Base-by-base conservation (phyloP, 1,140 invertebrate genomes). In the Aphaenogaster floridana region DNA sequence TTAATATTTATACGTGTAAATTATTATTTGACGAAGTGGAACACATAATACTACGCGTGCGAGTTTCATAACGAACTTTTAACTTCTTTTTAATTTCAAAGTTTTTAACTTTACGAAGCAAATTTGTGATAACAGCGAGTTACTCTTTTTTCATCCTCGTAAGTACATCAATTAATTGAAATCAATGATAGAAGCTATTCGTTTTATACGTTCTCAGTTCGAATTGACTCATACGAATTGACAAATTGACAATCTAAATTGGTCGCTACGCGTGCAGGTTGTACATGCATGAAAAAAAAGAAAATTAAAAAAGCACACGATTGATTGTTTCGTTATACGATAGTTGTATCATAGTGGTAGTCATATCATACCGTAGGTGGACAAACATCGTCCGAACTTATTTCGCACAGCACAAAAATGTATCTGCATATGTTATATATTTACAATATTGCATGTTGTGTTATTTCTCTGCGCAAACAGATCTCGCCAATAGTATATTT, bases 301-400 rank as follows among this genome's bases (percentile, higher is more conserved):
- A 1, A 7, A n/a, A 17, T 39, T 6, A 39, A 64, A 68, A 17
- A 5, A 54, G 3, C 17, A 6, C 48, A 8, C 1, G 28, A 17
- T 54, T 69, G 4, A 72, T 54, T 8, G 15, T 52, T 72, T 72
- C 15, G 50, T 72, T 72, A 36, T 3, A 39, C 8, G 8, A 6
- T n/a, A 28, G 28, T 17, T 2, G 15, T 28, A 28, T 28, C 28
- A 28, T 28, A 28, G 28, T 28, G 28, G 28, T 28, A 28, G 28
- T 28, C 28, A 28, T 28, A 28, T 21, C 34, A 4, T 21, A 13
- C 17, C 15, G 39, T 42, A 77, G 21, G 3, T 36, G 15, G 34
- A 66, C 45, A 79, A 79, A 79, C 28, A 66, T 11, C 9, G 28
- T 2, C 1, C 42, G 59, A 45, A 79, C 4, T 61, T 77, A 77